Conservation (phyloP, 1,140 invertebrate genomes). For the Papilio glaucus region DNA sequence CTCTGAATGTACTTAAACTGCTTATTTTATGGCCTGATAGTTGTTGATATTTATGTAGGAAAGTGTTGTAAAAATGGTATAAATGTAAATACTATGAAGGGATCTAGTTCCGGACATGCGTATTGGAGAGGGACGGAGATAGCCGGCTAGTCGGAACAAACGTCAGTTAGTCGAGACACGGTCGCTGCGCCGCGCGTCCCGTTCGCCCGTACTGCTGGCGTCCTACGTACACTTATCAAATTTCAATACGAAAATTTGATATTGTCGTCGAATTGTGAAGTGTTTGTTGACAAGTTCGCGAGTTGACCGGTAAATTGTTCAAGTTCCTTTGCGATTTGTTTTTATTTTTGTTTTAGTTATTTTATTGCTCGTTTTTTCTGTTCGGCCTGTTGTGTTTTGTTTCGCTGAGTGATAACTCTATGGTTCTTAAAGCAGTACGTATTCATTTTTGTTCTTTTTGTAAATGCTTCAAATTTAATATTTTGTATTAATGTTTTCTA, state of each 20-base stretch:
- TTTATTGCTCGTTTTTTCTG: conserved; percentile 53
- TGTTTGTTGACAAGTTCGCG: conserved; percentile 67
- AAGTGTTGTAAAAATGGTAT: conserved; percentile 58
- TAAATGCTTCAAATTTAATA: conserved; percentile 47
- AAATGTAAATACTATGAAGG: conserved; percentile 63
- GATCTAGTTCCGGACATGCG: conserved; percentile 76
- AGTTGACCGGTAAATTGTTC: conserved; percentile 69
- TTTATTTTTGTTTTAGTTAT: conserved; percentile 65
- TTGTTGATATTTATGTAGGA: conserved; percentile 47
- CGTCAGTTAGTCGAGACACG: conserved; percentile 67
- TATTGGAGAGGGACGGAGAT: conserved; percentile 71
- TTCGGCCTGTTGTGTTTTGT: conserved; percentile 56
- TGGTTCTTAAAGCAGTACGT: conserved; percentile 69
- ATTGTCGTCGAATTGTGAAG: conserved; percentile 76
- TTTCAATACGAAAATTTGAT: conserved; percentile 82
- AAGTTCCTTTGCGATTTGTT: conserved; percentile 56
- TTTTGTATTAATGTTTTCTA: conserved; percentile 46
- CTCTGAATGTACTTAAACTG: conserved; percentile 40
- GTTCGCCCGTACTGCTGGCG: conserved; percentile 44
- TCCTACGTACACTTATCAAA: conserved; percentile 76
- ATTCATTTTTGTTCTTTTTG: conserved; percentile 51
- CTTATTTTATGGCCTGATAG: conserved; percentile 34
- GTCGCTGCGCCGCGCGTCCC: conserved; percentile 59
- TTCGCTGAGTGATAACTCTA: conserved; percentile 70
- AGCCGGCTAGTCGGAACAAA: conserved; percentile 53